A percentile compares a stretch with the other conserved stretches of the same genome.
phyloP scores from a whole-genome alignment of 2,113 vertebrate genomes.

The Phrynosoma blainvillii region DNA sequence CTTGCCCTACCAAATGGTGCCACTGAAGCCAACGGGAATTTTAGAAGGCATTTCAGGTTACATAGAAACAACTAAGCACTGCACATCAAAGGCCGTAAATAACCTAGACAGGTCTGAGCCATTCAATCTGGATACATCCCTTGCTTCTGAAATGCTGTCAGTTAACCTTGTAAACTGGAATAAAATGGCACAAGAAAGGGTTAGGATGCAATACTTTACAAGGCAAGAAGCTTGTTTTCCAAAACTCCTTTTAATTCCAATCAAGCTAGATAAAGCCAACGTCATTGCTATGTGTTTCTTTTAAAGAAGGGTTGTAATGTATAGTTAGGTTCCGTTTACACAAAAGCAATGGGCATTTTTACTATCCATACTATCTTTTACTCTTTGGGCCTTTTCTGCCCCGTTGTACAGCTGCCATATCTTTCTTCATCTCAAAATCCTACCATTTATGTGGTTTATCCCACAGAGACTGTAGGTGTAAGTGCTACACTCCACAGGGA shows the following conservation, averaged over 20 bases:
- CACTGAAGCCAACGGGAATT: constrained; percentile 8
- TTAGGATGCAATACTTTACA: constrained; percentile 59
- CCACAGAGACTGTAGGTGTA: constrained; percentile 34
- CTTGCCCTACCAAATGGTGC: constrained; percentile 30
- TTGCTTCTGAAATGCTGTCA: constrained; percentile 64
- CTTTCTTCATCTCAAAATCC: constrained; percentile 50
- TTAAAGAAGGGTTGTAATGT: constrained; percentile 60
- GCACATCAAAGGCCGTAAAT: constrained; percentile 60
- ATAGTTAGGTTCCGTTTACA: constrained; percentile 58
- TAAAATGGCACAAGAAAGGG: constrained; percentile 42
- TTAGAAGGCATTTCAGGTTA: constrained; percentile 53
- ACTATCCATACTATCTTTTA: constrained; percentile 50
- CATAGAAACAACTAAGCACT: constrained; percentile 30
- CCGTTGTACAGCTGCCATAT: constrained; percentile 49
- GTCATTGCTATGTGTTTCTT: constrained; percentile 59
- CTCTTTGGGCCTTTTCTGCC: constrained; percentile 51
- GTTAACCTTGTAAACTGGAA: constrained; percentile 47
- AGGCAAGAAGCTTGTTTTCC: constrained; percentile 57
- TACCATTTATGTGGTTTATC: constrained; percentile 43
- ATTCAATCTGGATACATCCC: constrained; percentile 52
- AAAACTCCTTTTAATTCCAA: constrained; percentile 66
- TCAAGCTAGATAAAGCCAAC: constrained; percentile 68
- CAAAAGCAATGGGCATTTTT: constrained; percentile 62
- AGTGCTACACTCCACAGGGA: neutral
- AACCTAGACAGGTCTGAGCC: constrained; percentile 48